phyloP scores from a whole-genome alignment of 2,797 vertebrate species.

The Selene dorsalis region DNA sequence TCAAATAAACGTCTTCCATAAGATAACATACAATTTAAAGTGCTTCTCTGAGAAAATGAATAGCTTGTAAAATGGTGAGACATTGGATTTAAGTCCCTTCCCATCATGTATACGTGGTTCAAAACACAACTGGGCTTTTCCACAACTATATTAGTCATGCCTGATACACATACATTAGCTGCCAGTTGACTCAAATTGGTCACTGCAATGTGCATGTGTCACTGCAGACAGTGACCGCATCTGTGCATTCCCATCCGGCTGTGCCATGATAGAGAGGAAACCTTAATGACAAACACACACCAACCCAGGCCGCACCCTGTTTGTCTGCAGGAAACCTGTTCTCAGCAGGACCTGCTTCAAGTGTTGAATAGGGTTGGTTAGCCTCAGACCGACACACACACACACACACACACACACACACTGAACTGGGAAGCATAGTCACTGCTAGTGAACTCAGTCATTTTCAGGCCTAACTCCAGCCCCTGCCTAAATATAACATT shows the following conservation, averaged over 20 bases:
- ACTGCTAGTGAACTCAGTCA: slow-evolving; percentile 80
- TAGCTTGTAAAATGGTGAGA: slow-evolving; percentile 31
- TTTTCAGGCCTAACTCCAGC: slow-evolving; percentile 82
- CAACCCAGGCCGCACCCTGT: slow-evolving; percentile 73
- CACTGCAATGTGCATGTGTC: slow-evolving; percentile 61
- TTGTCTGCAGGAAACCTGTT: slow-evolving; percentile 80
- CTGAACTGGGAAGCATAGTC: slow-evolving; percentile 59
- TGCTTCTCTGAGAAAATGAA: slow-evolving; percentile 51
- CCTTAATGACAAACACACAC: slow-evolving; percentile 68
- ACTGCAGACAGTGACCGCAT: slow-evolving; percentile 60
- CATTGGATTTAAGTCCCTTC: slow-evolving; percentile 28
- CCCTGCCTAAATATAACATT: slow-evolving; percentile 84
- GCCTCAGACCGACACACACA: slow-evolving; percentile 65
- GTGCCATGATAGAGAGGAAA: slow-evolving; percentile 58
- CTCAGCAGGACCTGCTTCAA: slow-evolving; percentile 72
- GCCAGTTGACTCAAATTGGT: slow-evolving; percentile 51
- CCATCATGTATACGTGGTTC: slow-evolving; percentile 30
- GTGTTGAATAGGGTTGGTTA: slow-evolving; percentile 63
- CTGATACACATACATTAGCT: slow-evolving; percentile 48
- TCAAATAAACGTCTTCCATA: slow-evolving; percentile 53
- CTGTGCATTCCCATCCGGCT: slow-evolving; percentile 70
- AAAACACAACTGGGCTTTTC: slow-evolving; percentile 31
- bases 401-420: slow-evolving; percentile 34
- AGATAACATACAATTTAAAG: slow-evolving; percentile 57
- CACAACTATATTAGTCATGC: slow-evolving; percentile 48